Evolutionary conservation across 2,888 invertebrate species (phyloP).

Genomic region (Ochropacha duplaris): DNA sequence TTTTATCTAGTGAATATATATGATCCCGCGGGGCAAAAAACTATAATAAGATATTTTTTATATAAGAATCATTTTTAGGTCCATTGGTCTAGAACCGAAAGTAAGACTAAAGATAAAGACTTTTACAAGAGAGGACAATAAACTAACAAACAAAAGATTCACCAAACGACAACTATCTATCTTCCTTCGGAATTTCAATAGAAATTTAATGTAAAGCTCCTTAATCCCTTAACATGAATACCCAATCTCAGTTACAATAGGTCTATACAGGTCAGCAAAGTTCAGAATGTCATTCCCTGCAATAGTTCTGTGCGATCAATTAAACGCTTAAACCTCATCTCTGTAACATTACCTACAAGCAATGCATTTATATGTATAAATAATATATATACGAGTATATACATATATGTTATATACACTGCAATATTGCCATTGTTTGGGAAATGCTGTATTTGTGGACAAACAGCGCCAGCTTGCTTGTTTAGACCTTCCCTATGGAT

Average conservation of each 20-base stretch:
- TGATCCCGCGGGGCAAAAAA: no score
- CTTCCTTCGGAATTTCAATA: slow-evolving; percentile 16
- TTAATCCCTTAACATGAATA: slow-evolving; percentile 21
- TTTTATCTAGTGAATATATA: no score
- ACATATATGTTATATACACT: slow-evolving; percentile 16
- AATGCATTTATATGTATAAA: slow-evolving; percentile 3
- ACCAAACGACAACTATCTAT: slow-evolving; percentile 16
- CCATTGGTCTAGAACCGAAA: no score
- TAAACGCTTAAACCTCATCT: slow-evolving; percentile 6
- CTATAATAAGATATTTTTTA: no score
- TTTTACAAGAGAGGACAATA: not conserved
- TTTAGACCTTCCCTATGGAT: slow-evolving; percentile 29
- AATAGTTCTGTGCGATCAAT: slow-evolving; percentile 8
- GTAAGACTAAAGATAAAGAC: no score
- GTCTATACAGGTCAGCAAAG: slow-evolving; percentile 6
- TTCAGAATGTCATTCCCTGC: slow-evolving; percentile 10
- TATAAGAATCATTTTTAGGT: no score
- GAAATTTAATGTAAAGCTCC: slow-evolving; percentile 12
- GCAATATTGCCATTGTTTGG: slow-evolving; percentile 40
- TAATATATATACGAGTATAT: slow-evolving; percentile 2
- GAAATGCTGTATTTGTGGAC: slow-evolving; percentile 38
- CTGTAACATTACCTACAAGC: not conserved
- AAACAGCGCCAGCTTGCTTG: slow-evolving; percentile 37
- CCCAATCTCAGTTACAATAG: slow-evolving; percentile 16
- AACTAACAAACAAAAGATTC: slow-evolving; percentile 13